Evolutionary conservation across 2,888 invertebrate genomes (phyloP), one percentile per base, ranked within the genome.

Genomic region (Drosophila nr. medialis): DNA sequence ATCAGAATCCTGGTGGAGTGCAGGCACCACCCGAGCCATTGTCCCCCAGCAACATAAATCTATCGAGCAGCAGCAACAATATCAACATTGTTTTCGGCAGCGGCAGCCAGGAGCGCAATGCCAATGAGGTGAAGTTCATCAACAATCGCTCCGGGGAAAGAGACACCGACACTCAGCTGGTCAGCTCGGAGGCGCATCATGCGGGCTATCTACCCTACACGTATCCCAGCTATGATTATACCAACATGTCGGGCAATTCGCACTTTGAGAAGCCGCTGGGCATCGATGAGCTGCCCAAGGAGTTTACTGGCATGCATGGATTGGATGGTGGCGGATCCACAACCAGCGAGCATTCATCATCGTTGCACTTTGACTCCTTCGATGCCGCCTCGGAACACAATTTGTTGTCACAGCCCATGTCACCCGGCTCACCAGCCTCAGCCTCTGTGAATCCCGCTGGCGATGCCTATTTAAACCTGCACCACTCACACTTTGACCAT

Each of bases 221-320:
- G 21, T 92, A 91, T 79, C 92, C 93, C 38, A 91, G 89, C 45
- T 93, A 92, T 50, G 93, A 93, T 40, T 92, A 92, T 66, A 92
- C 92, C 24, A 93, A 93, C 73, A 93, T 93, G 93, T 92, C 93
- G 45, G 91, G 92, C n/a, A 93, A 93, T 61, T 92, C 92, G 10
- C 80, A 91, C 6, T 93, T 93, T 45, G 92, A 92, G 42, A 93
- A 93, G 61, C 87, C 91, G 0, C 62, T 93, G 38, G 92, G 89
- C 56, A 93, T 93, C 55, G 92, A 92, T 68, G 92, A 91, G 68
- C 79, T 93, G 61, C 84, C 92, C 34, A 83, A 86, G 54, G 85
- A 87, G 64, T 82, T 90, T 27, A 60, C 68, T 6, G 80, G 77
- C n/a, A 45, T 50, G 4, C 79, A 71, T 2, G 75, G 71, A 21